Evolutionary conservation across 2,888 invertebrate species (phyloP), one percentile per base, ranked within the genome.

Genomic region (Fragum sueziense): DNA sequence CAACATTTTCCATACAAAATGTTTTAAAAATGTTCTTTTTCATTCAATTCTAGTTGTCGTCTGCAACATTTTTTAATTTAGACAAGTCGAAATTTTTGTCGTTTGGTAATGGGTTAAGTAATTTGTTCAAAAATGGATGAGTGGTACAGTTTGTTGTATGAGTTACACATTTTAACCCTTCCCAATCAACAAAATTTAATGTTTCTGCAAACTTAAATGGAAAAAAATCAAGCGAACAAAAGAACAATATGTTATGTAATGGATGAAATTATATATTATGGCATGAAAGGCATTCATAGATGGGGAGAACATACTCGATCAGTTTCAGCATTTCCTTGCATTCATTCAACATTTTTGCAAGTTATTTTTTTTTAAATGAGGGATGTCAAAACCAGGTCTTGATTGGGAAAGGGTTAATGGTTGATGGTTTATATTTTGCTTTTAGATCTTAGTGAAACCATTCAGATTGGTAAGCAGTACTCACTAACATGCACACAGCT

Each of bases 361-460:
- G n/a, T n/a, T n/a, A n/a, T n/a, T n/a, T n/a, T n/a, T n/a, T n/a
- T n/a, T n/a, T n/a, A n/a, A 2, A 2, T 1, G 20, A 47, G 47
- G 47, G 47, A 20, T 1, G 47, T 47, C 2, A 47, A 3, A 47
- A 47, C 2, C n/a, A 1, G 6, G 47, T 17, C 17, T 47, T 47
- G 47, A 20, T 17, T 47, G 47, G 47, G 1, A 47, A 47, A 47
- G 47, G 47, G 47, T 47, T 47, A 47, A 47, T 20, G 17, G 6
- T 47, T 1, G n/a, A n/a, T n/a, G n/a, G 41, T 41, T 41, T 9
- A n/a, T 20, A 52, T 59, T 52, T 22, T 51, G 11, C 9, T 57
- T 57, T 54, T 57, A 70, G 70, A 51, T 52, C 33, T 70, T 20
- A 57, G 57, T n/a, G 29, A 37, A 54, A 57, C 57, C 17, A 20